These are phyloP conservation scores for Rhodeus uyekii DNA, from an alignment of 2,797 vertebrate genomes.

Conservation along the genomic window DNA sequence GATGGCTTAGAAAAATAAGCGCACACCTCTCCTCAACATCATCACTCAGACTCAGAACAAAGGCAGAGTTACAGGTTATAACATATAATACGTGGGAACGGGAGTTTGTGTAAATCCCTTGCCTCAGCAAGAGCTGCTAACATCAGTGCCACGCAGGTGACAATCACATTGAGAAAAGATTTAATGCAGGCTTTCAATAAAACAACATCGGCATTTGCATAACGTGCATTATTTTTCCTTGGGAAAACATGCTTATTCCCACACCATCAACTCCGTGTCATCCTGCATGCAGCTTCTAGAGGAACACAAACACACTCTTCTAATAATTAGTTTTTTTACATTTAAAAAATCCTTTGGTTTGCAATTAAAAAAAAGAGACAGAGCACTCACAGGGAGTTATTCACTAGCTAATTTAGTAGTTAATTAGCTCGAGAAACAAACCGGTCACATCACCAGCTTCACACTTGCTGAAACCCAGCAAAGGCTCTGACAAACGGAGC, in stretches of 20 bases:
- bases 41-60: not conserved
- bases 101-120: conserved; percentile 8
- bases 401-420: conserved; percentile 33
- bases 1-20: not conserved
- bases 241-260: not conserved
- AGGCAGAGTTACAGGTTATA: not conserved
- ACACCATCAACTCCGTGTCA: not conserved
- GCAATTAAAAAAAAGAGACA: not conserved
- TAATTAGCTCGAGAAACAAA: conserved; percentile 14
- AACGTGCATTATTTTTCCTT: not conserved
- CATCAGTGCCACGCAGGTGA: not conserved
- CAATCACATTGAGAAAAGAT: conserved; percentile 5
- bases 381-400: not conserved
- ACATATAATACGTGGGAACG: not conserved
- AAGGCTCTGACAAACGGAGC: conserved; percentile 38
- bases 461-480: not conserved
- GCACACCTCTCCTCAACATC: not conserved
- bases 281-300: not conserved
- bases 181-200: not conserved
- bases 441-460: not conserved
- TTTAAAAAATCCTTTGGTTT: conserved; percentile 24
- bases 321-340: conserved; percentile 9
- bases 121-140: not conserved
- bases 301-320: conserved; percentile 9
- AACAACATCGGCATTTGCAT: conserved; percentile 13